Evolutionary conservation across 2,888 invertebrate genomes (phyloP).

Genomic region (Tachystola acroxantha): DNA sequence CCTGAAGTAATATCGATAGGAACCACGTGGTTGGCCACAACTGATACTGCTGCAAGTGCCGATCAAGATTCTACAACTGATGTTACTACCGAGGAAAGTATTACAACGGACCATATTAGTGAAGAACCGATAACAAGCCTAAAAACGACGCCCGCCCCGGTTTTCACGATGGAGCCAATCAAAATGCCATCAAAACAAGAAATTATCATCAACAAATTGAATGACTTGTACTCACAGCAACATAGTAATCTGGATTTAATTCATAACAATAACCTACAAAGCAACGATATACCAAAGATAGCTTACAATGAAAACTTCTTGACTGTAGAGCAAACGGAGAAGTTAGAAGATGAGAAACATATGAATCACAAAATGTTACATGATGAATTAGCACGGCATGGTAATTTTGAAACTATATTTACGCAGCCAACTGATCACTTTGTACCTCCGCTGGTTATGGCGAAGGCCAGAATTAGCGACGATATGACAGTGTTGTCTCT

Average conservation of each 20-base stretch:
- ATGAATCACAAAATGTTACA: slow-evolving; percentile 65
- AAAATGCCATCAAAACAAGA: slow-evolving; percentile 5
- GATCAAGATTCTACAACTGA: slow-evolving; percentile 49
- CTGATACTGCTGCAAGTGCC: slow-evolving; percentile 31
- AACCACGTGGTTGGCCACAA: slow-evolving; percentile 33
- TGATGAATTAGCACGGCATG: slow-evolving; percentile 60
- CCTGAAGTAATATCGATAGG: slow-evolving; percentile 28
- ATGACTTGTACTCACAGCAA: slow-evolving; percentile 33
- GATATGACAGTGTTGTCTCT: slow-evolving; percentile 71
- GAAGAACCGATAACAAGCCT: slow-evolving; percentile 36
- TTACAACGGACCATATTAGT: too few species aligned
- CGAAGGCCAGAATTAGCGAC: slow-evolving; percentile 67
- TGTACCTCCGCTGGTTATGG: slow-evolving; percentile 72
- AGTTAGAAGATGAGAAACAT: slow-evolving; percentile 55
- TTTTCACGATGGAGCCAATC: slow-evolving; percentile 12
- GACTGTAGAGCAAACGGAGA: slow-evolving; percentile 44
- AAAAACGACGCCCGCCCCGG: slow-evolving; percentile 26
- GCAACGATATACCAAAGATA: slow-evolving; percentile 53
- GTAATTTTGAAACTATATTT: slow-evolving; percentile 67
- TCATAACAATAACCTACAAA: slow-evolving; percentile 51
- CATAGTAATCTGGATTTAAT: slow-evolving; percentile 32
- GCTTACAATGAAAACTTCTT: slow-evolving; percentile 37
- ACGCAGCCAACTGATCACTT: slow-evolving; percentile 72
- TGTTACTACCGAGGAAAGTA: slow-evolving; percentile 39
- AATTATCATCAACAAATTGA: slow-evolving; percentile 16